These are phyloP conservation scores for Syngnathus acus DNA, from an alignment of 2,797 vertebrate species.

Conservation along the genomic window DNA sequence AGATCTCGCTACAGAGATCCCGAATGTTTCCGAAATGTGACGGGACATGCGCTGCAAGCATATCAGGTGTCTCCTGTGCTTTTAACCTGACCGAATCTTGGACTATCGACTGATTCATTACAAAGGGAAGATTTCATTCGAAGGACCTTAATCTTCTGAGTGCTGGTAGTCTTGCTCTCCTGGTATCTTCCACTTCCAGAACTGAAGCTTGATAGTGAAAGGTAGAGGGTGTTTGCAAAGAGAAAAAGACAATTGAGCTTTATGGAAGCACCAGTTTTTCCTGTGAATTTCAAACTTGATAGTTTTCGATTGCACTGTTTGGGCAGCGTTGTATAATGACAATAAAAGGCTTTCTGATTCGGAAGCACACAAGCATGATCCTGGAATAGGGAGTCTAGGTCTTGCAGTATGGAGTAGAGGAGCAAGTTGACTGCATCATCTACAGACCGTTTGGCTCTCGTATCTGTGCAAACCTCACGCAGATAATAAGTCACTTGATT, in stretches of 20 bases:
- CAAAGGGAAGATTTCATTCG: background rate
- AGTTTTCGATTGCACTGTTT: too few species aligned
- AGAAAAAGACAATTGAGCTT: background rate
- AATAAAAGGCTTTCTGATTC: too few species aligned
- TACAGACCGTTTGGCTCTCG: too few species aligned
- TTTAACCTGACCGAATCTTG: background rate
- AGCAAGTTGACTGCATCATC: too few species aligned
- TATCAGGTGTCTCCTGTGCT: background rate
- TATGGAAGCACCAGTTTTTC: background rate
- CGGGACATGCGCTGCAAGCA: background rate
- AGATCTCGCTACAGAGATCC: background rate
- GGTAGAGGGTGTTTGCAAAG: background rate
- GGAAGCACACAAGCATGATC: too few species aligned
- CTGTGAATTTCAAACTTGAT: background rate
- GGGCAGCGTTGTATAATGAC: too few species aligned
- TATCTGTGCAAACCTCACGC: too few species aligned
- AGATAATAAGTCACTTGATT: background rate
- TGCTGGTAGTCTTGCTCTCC: background rate
- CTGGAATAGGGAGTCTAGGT: too few species aligned
- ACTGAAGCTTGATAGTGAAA: slow-evolving; percentile 5
- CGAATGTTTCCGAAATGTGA: background rate
- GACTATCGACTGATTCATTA: background rate
- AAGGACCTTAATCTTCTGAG: background rate
- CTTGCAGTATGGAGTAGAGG: too few species aligned
- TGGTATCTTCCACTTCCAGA: background rate